Conservation (phyloP, 2,797 vertebrate species). For the Lateolabrax maculatus region DNA sequence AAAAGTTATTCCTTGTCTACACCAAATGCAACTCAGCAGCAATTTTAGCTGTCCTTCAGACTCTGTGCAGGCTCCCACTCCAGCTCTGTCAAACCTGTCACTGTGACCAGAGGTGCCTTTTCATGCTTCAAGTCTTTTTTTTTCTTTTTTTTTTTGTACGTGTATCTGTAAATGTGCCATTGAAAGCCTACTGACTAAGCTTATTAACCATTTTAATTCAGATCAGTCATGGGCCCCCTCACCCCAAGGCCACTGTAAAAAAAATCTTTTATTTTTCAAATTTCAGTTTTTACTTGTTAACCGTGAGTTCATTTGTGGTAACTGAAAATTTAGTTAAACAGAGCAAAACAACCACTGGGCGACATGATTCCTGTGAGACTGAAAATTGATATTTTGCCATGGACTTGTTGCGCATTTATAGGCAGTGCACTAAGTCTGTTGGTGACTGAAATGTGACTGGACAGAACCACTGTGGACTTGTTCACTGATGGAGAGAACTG, state of each 20-base stretch:
- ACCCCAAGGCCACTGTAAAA: background rate
- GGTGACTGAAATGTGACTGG: background rate
- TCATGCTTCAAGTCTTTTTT: background rate
- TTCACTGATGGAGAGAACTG: background rate
- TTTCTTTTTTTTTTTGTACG: background rate
- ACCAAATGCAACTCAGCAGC: background rate
- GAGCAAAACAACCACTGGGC: too few relatives aligned
- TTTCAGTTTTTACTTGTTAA: background rate
- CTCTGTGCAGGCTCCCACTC: background rate
- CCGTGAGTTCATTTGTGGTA: background rate
- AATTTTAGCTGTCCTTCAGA: constrained; percentile 3
- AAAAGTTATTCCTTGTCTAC: constrained; percentile 5
- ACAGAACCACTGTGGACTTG: background rate
- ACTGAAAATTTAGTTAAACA: background rate
- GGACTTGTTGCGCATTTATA: background rate
- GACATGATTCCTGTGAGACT: background rate
- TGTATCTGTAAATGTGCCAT: background rate
- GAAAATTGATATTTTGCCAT: background rate
- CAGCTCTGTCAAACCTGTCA: constrained; percentile 2
- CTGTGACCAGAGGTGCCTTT: constrained; percentile 5
- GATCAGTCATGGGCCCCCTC: background rate
- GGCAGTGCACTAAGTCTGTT: background rate
- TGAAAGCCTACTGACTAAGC: background rate
- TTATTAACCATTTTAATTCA: background rate
- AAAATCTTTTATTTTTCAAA: background rate